A percentile compares a stretch with the other conserved stretches of the same genome.
Conservation (phyloP, 2,113 vertebrate species). For the Cololabis saira region DNA sequence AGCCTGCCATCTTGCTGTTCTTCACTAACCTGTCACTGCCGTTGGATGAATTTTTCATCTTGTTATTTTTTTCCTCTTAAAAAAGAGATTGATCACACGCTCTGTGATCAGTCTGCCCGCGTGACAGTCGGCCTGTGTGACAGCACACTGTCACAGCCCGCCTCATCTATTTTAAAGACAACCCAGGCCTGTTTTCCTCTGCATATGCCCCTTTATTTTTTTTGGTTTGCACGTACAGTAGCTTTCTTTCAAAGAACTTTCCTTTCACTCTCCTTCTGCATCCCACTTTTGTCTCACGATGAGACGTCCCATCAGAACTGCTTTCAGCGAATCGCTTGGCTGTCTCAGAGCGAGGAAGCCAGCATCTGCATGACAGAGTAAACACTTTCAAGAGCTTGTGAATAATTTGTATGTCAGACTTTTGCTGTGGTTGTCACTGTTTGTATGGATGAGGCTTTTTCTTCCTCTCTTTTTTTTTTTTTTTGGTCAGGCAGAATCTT, state of each 20-base stretch:
- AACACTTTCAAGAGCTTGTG: constrained; percentile 54
- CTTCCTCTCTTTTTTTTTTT: constrained; percentile 13
- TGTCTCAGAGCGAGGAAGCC: constrained; percentile 13
- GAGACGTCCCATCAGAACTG: constrained; percentile 38
- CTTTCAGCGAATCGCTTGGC: constrained; percentile 34
- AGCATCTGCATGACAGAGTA: constrained; percentile 34
- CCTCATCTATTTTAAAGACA: constrained; percentile 24
- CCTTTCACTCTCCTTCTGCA: background rate
- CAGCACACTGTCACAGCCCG: constrained; percentile 36
- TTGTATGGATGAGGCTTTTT: constrained; percentile 30
- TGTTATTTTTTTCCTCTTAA: constrained; percentile 16
- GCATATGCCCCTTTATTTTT: constrained; percentile 10
- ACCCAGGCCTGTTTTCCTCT: constrained; percentile 17
- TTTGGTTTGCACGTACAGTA: constrained; percentile 1
- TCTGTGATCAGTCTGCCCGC: constrained; percentile 15
- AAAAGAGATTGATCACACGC: constrained; percentile 60
- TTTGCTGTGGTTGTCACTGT: constrained; percentile 37
- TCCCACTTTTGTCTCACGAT: constrained; percentile 22
- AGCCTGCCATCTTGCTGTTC: constrained; percentile 9
- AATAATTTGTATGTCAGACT: constrained; percentile 48
- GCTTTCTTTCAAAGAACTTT: constrained; percentile 37
- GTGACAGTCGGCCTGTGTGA: constrained; percentile 1
- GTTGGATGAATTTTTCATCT: constrained; percentile 56
- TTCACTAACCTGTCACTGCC: constrained; percentile 28
- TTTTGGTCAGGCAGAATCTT: constrained; percentile 35